Conservation (phyloP, 2,888 invertebrate species). For the Ashinkailepas kermadecensis region DNA sequence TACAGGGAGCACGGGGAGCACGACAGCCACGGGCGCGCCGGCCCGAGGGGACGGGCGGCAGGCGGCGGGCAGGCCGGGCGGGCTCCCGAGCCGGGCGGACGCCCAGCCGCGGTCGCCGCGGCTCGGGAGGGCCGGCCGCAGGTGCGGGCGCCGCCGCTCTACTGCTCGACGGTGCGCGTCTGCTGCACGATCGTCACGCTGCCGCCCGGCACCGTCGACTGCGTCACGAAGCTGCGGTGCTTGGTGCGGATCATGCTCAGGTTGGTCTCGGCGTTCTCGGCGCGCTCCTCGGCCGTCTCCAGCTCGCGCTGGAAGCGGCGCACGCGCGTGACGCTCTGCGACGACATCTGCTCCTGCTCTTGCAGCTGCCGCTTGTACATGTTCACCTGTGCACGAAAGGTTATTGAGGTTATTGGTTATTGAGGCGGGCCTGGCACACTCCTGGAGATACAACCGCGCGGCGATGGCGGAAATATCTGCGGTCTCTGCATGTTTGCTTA, state of each 20-base stretch:
- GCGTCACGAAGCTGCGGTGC: slow-evolving; percentile 92
- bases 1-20: too few relatives aligned
- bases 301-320: slow-evolving; percentile 97
- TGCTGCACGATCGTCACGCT: slow-evolving; percentile 33
- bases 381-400: slow-evolving; percentile 46
- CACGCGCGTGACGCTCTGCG: slow-evolving; percentile 87
- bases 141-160: neutral
- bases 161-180: slow-evolving; percentile 28
- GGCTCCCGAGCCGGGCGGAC: neutral
- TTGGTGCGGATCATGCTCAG: slow-evolving; percentile 92
- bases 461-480: too few relatives aligned
- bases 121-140: neutral
- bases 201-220: slow-evolving; percentile 28
- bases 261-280: slow-evolving; percentile 89
- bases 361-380: slow-evolving; percentile 93
- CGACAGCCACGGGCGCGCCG: neutral
- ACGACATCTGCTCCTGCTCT: slow-evolving; percentile 87
- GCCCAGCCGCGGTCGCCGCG: slow-evolving; percentile 9
- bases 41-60: neutral
- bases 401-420: too few relatives aligned
- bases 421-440: too few relatives aligned
- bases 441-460: too few relatives aligned
- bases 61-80: neutral
- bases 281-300: slow-evolving; percentile 95
- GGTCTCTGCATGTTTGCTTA: too few relatives aligned